phyloP scores from a whole-genome alignment of 2,113 vertebrate genomes.

The Odocoileus hemionus region DNA sequence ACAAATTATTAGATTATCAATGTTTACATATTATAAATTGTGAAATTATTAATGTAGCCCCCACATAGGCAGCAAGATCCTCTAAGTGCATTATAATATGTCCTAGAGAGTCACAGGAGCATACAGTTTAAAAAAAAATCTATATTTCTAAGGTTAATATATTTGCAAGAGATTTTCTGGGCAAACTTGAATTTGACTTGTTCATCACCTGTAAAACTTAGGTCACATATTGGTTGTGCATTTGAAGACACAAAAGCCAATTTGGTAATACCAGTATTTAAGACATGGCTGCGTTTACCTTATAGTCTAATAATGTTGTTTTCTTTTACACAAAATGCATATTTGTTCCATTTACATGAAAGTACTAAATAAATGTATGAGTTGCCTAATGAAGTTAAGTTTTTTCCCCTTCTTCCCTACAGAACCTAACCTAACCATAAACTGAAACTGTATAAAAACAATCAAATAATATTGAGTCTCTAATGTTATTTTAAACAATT shows the following conservation, averaged over 20 bases:
- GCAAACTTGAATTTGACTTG: background rate
- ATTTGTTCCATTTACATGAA: background rate
- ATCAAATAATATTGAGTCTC: background rate
- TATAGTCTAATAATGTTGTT: background rate
- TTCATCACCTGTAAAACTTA: background rate
- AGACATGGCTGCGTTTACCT: background rate
- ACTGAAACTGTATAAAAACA: background rate
- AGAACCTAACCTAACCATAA: background rate
- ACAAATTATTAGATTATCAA: background rate
- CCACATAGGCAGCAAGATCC: background rate
- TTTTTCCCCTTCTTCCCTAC: rapidly evolving
- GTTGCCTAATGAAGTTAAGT: background rate
- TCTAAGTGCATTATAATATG: background rate
- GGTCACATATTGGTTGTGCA: background rate
- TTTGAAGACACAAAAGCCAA: background rate
- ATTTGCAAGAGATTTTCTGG: background rate
- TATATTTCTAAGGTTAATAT: background rate
- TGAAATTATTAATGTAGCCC: background rate
- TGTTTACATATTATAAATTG: background rate
- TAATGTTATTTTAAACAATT: background rate
- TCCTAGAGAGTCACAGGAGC: background rate
- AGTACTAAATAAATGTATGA: background rate
- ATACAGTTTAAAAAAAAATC: background rate
- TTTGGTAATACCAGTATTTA: background rate
- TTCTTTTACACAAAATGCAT: background rate